Percentiles rank a stretch among this genome's conserved stretches.
These are phyloP conservation scores for Gobionotothen gibberifrons DNA, from an alignment of 2,797 vertebrate species.

Conservation along the genomic window DNA sequence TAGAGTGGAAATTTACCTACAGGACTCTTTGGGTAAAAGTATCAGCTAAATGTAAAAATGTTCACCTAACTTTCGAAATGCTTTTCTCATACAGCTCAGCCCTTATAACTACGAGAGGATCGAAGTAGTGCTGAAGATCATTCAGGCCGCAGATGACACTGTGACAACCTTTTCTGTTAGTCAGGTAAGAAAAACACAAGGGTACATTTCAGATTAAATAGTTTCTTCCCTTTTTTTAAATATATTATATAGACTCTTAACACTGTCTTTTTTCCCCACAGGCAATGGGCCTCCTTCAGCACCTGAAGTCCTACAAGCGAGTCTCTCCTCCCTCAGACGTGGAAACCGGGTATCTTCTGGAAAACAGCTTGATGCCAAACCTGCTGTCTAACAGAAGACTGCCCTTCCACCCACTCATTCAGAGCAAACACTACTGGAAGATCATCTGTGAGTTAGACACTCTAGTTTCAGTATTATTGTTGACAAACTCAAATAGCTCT, in stretches of 20 bases:
- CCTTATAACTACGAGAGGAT: constrained; percentile 97
- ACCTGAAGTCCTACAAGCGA: constrained; percentile 91
- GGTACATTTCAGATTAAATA: not conserved
- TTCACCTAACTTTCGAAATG: constrained; percentile 17
- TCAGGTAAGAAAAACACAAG: constrained; percentile 83
- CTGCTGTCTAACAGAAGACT: constrained; percentile 86
- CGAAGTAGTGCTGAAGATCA: constrained; percentile 90
- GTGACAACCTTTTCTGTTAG: constrained; percentile 85
- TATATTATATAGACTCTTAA: not conserved
- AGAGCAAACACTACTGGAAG: constrained; percentile 92
- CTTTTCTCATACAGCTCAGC: constrained; percentile 86
- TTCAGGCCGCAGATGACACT: constrained; percentile 88
- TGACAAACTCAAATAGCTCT: not conserved
- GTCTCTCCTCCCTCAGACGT: constrained; percentile 87
- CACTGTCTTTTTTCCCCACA: constrained; percentile 58
- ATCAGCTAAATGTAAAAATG: no score
- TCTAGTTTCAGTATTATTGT: not conserved
- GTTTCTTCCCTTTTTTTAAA: not conserved
- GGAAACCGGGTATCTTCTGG: constrained; percentile 89
- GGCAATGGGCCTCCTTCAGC: constrained; percentile 92
- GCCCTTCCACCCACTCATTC: constrained; percentile 94
- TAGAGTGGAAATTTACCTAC: no score
- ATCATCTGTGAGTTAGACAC: constrained; percentile 88
- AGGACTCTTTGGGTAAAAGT: no score
- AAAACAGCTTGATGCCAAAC: constrained; percentile 85